These are phyloP conservation scores for Falco columbarius DNA, from an alignment of 2,797 vertebrate genomes.

Conservation along the genomic window DNA sequence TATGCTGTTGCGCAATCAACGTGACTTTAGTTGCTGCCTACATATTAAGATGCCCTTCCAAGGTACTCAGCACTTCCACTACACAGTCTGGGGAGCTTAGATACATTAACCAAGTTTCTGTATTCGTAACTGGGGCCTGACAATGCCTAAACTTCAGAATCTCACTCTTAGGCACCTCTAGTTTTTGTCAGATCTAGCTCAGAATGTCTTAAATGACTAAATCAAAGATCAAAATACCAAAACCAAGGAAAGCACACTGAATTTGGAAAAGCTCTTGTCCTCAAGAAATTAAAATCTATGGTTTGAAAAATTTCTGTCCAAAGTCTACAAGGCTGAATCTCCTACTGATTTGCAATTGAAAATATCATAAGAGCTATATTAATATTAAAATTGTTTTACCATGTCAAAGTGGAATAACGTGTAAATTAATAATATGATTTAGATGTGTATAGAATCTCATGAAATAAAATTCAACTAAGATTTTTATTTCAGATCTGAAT, in stretches of 20 bases:
- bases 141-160: not conserved
- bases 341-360: not conserved
- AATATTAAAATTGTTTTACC: not conserved
- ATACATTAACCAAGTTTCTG: not conserved
- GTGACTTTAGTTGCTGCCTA: not conserved
- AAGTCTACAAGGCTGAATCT: not conserved
- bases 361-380: not conserved
- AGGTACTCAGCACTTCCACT: not conserved
- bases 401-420: not conserved
- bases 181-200: not conserved
- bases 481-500: not conserved
- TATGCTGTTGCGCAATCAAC: not conserved
- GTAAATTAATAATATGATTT: not conserved
- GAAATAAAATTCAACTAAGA: not conserved
- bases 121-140: not conserved
- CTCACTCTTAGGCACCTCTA: not conserved
- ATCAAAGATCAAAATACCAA: not conserved
- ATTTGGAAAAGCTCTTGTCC: not conserved
- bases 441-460: not conserved
- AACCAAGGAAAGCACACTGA: not conserved
- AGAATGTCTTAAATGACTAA: not conserved
- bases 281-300: not conserved
- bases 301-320: not conserved
- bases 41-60: not conserved
- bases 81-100: not conserved